These are phyloP conservation scores for Carlito syrichta DNA, from an alignment of 2,113 vertebrate genomes.

Conservation along the genomic window DNA sequence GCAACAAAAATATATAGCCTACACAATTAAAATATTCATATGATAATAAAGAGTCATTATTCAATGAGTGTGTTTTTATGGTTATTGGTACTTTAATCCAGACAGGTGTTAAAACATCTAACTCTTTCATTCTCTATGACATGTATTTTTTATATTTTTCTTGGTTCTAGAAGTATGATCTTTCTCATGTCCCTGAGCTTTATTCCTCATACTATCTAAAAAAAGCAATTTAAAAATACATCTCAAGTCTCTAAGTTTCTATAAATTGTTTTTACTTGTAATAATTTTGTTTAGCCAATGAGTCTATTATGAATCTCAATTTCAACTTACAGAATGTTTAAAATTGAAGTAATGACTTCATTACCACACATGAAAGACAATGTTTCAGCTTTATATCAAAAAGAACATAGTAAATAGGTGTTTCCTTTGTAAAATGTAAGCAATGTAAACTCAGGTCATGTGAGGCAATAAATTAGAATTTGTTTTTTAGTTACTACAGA, in stretches of 20 bases:
- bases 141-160: neutral
- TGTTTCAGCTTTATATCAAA: slow-evolving; percentile 62
- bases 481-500: neutral
- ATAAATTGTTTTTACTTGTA: slow-evolving; percentile 38
- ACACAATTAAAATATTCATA: neutral
- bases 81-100: neutral
- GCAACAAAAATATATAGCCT: neutral
- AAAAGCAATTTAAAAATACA: slow-evolving; percentile 27
- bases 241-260: neutral
- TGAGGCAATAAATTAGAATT: slow-evolving; percentile 44
- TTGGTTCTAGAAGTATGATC: neutral
- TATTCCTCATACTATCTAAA: neutral
- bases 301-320: slow-evolving; percentile 32
- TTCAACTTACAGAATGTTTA: slow-evolving; percentile 44
- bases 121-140: neutral
- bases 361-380: slow-evolving; percentile 32
- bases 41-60: neutral
- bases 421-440: slow-evolving; percentile 52
- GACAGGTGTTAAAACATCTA: neutral
- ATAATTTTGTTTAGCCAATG: slow-evolving; percentile 43
- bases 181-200: neutral
- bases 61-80: neutral
- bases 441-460: slow-evolving; percentile 47
- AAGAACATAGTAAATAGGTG: slow-evolving; percentile 1
- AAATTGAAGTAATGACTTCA: slow-evolving; percentile 56